phyloP scores from a whole-genome alignment of 1,140 invertebrate species.

The Trialeurodes vaporariorum region DNA sequence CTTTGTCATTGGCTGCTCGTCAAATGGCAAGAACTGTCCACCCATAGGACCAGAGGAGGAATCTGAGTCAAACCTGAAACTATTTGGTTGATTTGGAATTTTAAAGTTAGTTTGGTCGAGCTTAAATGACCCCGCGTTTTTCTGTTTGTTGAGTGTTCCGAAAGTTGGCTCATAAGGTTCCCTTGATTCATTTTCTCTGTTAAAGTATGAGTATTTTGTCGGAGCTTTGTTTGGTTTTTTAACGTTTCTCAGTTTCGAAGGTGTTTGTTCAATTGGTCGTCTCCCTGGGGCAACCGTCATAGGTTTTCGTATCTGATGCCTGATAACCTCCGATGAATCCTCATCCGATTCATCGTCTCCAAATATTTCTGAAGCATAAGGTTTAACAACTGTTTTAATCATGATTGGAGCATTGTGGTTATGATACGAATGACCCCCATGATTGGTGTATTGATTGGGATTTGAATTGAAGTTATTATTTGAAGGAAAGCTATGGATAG shows the following conservation, averaged over 20 bases:
- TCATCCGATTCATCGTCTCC: not conserved
- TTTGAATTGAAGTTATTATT: not conserved
- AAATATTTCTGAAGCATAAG: not conserved
- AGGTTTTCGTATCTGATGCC: not conserved
- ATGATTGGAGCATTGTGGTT: not conserved
- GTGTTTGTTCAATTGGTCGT: not conserved
- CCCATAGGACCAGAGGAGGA: not conserved
- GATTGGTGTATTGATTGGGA: not conserved
- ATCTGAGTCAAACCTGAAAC: not conserved
- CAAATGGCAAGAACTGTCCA: not conserved
- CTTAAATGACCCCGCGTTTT: not conserved
- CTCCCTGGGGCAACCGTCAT: not conserved
- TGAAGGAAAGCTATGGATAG: not conserved
- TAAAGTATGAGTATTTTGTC: not conserved
- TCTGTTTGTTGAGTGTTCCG: not conserved
- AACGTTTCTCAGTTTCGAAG: not conserved
- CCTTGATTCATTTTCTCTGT: not conserved
- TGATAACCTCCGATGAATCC: not conserved
- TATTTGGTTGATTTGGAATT: not conserved
- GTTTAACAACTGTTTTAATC: not conserved
- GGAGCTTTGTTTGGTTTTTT: not conserved
- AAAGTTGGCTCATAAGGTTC: not conserved
- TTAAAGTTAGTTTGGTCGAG: not conserved
- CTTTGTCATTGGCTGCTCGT: not conserved
- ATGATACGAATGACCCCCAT: not conserved